Conservation (phyloP, 1,140 invertebrate species). For the Tetragonula clypearis region DNA sequence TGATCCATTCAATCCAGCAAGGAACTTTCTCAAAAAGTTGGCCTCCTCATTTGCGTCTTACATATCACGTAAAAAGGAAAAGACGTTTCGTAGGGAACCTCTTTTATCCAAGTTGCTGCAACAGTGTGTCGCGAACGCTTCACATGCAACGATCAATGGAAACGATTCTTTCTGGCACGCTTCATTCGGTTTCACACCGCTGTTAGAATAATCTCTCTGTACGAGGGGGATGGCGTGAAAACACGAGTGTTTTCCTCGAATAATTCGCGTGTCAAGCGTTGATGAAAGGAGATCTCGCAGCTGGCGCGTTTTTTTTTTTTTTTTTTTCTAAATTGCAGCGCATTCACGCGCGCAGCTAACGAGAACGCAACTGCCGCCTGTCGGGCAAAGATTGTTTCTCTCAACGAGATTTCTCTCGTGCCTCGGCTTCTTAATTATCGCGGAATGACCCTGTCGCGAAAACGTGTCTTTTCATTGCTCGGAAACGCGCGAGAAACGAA, state of each 20-base stretch:
- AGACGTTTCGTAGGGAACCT: too few relatives aligned
- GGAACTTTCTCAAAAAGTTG: neutral
- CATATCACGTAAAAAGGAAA: too few relatives aligned
- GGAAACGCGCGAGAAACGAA: too few relatives aligned
- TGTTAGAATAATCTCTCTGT: neutral
- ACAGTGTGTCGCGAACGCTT: neutral
- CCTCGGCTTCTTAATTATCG: slow-evolving; percentile 13
- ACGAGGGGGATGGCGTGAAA: neutral
- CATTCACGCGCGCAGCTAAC: slow-evolving; percentile 19
- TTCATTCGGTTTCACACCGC: neutral
- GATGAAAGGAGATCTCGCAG: slow-evolving; percentile 9
- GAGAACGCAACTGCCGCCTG: neutral
- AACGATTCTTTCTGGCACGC: neutral
- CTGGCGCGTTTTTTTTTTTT: neutral
- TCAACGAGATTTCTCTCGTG: slow-evolving; percentile 1
- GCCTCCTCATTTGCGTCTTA: neutral
- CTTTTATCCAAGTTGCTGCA: too few relatives aligned
- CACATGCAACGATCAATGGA: neutral
- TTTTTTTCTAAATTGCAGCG: neutral
- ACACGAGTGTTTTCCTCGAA: neutral
- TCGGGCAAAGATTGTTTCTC: slow-evolving; percentile 19
- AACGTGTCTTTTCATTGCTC: neutral
- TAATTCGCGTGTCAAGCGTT: neutral
- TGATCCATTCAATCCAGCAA: neutral
- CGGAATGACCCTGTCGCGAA: neutral